Evolutionary conservation across 2,888 invertebrate genomes (phyloP), one percentile per base, ranked within the genome.

Genomic region (Dexiosoma caninum): DNA sequence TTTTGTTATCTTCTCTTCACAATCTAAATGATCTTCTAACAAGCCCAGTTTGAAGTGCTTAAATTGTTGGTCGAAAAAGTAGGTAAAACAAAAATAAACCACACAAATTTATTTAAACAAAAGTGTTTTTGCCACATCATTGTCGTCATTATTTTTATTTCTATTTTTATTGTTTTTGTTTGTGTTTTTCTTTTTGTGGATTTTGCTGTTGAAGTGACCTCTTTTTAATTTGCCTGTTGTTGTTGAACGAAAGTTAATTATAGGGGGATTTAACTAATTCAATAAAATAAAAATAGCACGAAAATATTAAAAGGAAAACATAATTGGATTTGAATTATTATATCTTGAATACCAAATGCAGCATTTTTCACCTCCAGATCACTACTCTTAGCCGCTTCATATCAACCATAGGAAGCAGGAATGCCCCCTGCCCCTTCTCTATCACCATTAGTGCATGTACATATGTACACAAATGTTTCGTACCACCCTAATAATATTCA

Each of bases 11-110:
- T 57, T 40, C 23, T 66, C 64, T 62, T 64, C 59, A 44, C 37
- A 77, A 81, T 81, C 81, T 40, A 67, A n/a, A 77, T 81, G 77
- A 77, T 81, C 72, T 72, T 81, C 77, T 77, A 81, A 81, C 81
- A 72, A 81, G 77, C 72, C 79, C 79, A 69, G 32, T 69, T 77
- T 69, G 76, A 69, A 40, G 49, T 62, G 44, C 35, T 77, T 53
- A 66, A 69, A 55, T 55, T 62, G 46, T 35, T 46, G 46, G 40
- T 67, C 14, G 16, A 19, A 46, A 55, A 19, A n/a, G 51, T 51
- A 44, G 19, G 19, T 8, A 23, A 37, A 72, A n/a, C n/a, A n/a
- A n/a, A 71, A 70, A 75, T 55, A 76, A 72, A n/a, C n/a, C n/a
- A n/a, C 42, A 67, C 40, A 51, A 46, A 71, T 10, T 21, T 14